Evolutionary conservation across 2,888 invertebrate species (phyloP).

Genomic region (Gymnosoma rotundatum): DNA sequence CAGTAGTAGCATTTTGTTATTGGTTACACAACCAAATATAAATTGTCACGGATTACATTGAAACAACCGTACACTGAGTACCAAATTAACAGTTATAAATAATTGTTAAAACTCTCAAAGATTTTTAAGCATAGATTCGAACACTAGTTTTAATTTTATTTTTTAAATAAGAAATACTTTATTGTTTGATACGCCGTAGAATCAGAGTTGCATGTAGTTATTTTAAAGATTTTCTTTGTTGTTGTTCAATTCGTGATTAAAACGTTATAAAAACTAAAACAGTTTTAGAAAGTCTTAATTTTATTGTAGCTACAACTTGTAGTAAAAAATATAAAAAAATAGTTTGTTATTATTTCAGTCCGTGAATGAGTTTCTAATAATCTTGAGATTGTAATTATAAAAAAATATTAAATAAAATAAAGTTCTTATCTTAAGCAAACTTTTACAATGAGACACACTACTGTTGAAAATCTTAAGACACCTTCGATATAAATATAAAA

Average conservation of each 20-base stretch:
- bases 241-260: constrained; percentile 29
- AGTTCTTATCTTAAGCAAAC: no score
- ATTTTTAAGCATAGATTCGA: no score
- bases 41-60: neutral
- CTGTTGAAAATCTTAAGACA: no score
- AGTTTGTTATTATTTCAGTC: no score
- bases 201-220: neutral
- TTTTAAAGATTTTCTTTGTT: neutral
- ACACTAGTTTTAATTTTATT: neutral
- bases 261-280: constrained; percentile 34
- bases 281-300: constrained; percentile 50
- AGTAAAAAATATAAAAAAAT: neutral
- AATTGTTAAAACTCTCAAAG: neutral
- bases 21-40: constrained; percentile 7
- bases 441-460: no score
- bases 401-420: no score
- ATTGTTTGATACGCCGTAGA: constrained; percentile 2
- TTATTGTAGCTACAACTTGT: constrained; percentile 10
- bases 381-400: no score
- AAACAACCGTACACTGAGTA: constrained; percentile 3
- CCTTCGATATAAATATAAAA: no score
- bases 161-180: neutral
- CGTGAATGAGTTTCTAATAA: no score
- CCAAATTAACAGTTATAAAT: neutral
- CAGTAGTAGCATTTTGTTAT: constrained; percentile 27